A percentile compares a stretch with the other conserved stretches of the same genome.
These are phyloP conservation scores for Temnothorax longispinosus DNA, from an alignment of 1,140 invertebrate species.

Conservation along the genomic window DNA sequence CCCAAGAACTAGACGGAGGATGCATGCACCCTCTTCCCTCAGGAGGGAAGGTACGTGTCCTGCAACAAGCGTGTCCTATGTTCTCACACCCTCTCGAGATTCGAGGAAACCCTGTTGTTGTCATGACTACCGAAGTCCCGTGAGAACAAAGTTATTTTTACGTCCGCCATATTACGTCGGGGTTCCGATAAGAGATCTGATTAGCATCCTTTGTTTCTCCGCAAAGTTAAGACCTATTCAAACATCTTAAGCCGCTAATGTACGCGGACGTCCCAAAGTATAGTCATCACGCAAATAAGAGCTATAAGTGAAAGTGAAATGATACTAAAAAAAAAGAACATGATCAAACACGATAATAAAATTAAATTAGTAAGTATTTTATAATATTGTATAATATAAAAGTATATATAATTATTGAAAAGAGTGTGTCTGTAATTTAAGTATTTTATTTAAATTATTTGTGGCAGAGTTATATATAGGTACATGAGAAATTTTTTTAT, in stretches of 20 bases:
- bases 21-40: slow-evolving; percentile 72
- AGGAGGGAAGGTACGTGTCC: slow-evolving; percentile 75
- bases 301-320: not conserved
- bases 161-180: slow-evolving; percentile 15
- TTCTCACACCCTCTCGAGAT: slow-evolving; percentile 71
- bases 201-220: slow-evolving; percentile 23
- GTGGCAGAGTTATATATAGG: too few relatives aligned
- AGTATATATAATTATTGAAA: not conserved
- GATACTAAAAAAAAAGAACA: not conserved
- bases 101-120: slow-evolving; percentile 71
- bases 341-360: not conserved
- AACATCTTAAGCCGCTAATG: slow-evolving; percentile 7
- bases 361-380: not conserved
- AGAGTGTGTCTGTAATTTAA: too few relatives aligned
- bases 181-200: slow-evolving; percentile 28
- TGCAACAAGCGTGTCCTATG: slow-evolving; percentile 65
- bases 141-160: slow-evolving; percentile 69
- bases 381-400: not conserved
- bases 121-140: slow-evolving; percentile 71
- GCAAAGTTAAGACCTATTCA: not conserved
- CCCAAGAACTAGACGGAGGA: slow-evolving; percentile 69
- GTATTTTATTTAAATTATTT: not conserved
- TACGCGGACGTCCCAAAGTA: not conserved
- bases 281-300: not conserved
- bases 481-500: too few relatives aligned